Conservation (phyloP, 2,888 invertebrate species). For the Hypercompe scribonia region DNA sequence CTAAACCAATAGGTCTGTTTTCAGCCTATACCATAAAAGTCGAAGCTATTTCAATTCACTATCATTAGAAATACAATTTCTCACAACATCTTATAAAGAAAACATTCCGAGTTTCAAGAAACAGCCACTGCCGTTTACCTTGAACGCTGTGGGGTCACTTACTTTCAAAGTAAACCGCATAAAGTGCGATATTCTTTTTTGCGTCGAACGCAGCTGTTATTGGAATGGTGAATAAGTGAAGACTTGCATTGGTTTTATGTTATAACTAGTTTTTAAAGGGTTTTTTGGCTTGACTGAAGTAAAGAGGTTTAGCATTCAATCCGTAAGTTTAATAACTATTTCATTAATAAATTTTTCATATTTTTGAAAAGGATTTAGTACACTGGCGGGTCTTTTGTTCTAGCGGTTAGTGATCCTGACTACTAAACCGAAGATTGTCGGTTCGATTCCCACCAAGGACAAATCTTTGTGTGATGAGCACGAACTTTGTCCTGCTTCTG, state of each 20-base stretch:
- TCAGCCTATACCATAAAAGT: neutral
- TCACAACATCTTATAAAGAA: slow-evolving; percentile 7
- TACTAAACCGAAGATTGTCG: too few relatives aligned
- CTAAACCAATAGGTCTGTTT: too few relatives aligned
- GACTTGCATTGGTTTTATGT: neutral
- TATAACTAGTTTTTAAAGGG: neutral
- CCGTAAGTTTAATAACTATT: too few relatives aligned
- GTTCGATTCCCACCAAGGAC: too few relatives aligned
- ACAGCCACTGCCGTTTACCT: slow-evolving; percentile 6
- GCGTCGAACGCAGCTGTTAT: neutral
- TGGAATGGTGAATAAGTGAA: neutral
- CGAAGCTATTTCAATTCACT: neutral
- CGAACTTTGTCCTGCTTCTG: too few relatives aligned
- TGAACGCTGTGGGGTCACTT: slow-evolving; percentile 8
- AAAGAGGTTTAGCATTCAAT: neutral
- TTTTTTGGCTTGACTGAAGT: neutral
- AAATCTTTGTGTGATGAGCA: too few relatives aligned
- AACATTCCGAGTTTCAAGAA: neutral
- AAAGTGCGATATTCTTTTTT: slow-evolving; percentile 3
- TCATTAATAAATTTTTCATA: too few relatives aligned
- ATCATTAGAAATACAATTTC: neutral
- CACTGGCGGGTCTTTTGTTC: too few relatives aligned
- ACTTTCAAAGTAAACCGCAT: slow-evolving; percentile 7
- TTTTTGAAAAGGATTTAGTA: too few relatives aligned
- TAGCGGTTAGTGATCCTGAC: too few relatives aligned